Evolutionary conservation across 2,113 vertebrate genomes (phyloP), one percentile per base, ranked within the genome.

Genomic region (Scomber scombrus): DNA sequence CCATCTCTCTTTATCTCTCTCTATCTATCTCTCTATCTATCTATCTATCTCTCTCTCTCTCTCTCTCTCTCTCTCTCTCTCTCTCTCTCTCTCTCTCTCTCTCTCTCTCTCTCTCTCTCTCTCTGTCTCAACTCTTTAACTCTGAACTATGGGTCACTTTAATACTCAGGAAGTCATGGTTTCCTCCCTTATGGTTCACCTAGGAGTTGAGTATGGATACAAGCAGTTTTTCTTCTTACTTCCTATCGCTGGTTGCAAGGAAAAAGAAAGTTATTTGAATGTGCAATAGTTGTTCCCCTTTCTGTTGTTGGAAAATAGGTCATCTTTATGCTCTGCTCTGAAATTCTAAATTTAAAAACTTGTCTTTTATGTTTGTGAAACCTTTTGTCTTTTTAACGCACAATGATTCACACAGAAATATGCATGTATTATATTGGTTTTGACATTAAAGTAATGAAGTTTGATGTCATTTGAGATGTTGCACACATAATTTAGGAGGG

Each of bases 291-390:
- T 81, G 45, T 65, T 85, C 58, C 31, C 61, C 14, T 52, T 52
- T 51, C 58, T 15, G 76, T 80, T 69, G 52, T 73, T 79, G 78
- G 60, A 85, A 91, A 91, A 88, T 89, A 89, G 90, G 88, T 89
- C 86, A 71, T 50, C 84, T 82, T 87, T 85, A 62, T 78, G 68
- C n/a, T n/a, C n/a, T n/a, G n/a, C 70, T 83, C 71, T 16, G 21
- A 70, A 68, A 66, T 64, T 75, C 12, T 43, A 21, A 77, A 64
- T 78, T 55, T 70, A 63, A 80, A 65, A 81, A 69, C 29, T 66
- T 62, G 2, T 11, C 0, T 71, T 75, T 61, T 75, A 57, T 85
- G 51, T 67, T 57, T 55, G 50, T 52, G 58, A 61, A 71, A 58
- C 49, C 70, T 81, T 81, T 83, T 21, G 63, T 86, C 52, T 82